Base-by-base conservation (phyloP, 2,113 vertebrate genomes). In the Agelaius tricolor region DNA sequence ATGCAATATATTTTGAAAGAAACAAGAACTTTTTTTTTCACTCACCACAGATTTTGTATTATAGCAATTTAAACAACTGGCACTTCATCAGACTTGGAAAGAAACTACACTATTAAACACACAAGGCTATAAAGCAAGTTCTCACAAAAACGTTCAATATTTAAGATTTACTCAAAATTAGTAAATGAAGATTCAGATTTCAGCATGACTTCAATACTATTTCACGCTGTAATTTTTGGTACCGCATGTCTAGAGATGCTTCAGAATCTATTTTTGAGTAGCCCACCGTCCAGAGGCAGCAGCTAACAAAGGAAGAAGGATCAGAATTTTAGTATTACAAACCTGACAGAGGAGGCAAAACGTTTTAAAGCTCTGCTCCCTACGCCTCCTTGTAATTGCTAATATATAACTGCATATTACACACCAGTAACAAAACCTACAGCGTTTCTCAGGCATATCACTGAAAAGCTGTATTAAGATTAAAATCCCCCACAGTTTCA, bases 401-500 rank as follows among this genome's bases (percentile, higher is more conserved):
- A 10, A 43, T 1, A 23, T 7, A 13, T 3, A 20, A 6, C 7
- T 14, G 30, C 28, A 7, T 6, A 8, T 31, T 8, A 37, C 41
- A 39, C 33, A 24, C 13, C 19, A 20, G 8, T 15, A 63, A 88
- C 15, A 73, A 80, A 86, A 43, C 21, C 62, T 13, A 43, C 17
- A 13, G n/a, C 3, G 26, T 33, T 63, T 31, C 72, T 43, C 22
- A 23, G 7, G 22, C 7, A 0, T 6, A 28, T 6, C 28, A 20
- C 26, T 10, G 24, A 12, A 27, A 51, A 71, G n/a, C 80, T 35
- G 61, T 1, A 5, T 28, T 4, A n/a, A 39, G 21, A 67, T 20
- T 71, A 47, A 77, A 44, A 2, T 1, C 1, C 10, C 1, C 15
- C 8, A 7, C 10, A 2, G 33, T 46, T 72, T 20, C 6, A 26